A percentile compares a stretch with the other conserved stretches of the same genome.
Evolutionary conservation across 2,888 invertebrate species (phyloP).

Genomic region (Dasypolia templi): DNA sequence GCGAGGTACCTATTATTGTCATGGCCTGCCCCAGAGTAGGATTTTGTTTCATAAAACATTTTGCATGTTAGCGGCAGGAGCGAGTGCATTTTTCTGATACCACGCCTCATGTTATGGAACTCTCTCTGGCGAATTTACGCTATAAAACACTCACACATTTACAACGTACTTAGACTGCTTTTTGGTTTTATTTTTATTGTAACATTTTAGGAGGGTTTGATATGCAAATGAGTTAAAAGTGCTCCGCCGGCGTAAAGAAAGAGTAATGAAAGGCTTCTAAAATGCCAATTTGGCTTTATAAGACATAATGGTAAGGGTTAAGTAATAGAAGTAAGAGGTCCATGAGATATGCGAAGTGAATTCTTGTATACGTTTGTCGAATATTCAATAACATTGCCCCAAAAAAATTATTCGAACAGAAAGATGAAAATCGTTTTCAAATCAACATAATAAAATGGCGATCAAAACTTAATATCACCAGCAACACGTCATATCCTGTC

Average conservation of each 20-base stretch:
- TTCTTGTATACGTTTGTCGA: neutral
- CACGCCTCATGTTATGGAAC: constrained; percentile 70
- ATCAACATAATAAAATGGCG: constrained; percentile 38
- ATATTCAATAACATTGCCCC: constrained; percentile 17
- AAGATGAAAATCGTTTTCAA: constrained; percentile 33
- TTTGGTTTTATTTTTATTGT: constrained; percentile 42
- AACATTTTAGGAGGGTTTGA: constrained; percentile 31
- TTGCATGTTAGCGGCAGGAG: constrained; percentile 61
- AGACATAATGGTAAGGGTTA: neutral
- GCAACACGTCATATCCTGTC: constrained; percentile 55
- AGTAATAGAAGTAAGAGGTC: neutral
- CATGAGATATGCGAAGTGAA: neutral
- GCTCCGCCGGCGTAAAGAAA: constrained; percentile 25
- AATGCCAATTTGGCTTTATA: neutral
- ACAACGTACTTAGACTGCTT: constrained; percentile 34
- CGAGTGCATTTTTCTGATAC: constrained; percentile 68
- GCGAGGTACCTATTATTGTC: constrained; percentile 50
- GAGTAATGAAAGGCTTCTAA: constrained; percentile 9
- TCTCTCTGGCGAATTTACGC: constrained; percentile 63
- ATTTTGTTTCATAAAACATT: constrained; percentile 68
- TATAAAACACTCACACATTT: constrained; percentile 48
- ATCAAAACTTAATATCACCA: constrained; percentile 51
- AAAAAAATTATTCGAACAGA: constrained; percentile 29
- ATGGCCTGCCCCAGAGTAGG: constrained; percentile 37
- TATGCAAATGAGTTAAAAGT: constrained; percentile 43